These are phyloP conservation scores for Neopipo cinnamomea DNA, from an alignment of 2,113 vertebrate species.

Conservation along the genomic window DNA sequence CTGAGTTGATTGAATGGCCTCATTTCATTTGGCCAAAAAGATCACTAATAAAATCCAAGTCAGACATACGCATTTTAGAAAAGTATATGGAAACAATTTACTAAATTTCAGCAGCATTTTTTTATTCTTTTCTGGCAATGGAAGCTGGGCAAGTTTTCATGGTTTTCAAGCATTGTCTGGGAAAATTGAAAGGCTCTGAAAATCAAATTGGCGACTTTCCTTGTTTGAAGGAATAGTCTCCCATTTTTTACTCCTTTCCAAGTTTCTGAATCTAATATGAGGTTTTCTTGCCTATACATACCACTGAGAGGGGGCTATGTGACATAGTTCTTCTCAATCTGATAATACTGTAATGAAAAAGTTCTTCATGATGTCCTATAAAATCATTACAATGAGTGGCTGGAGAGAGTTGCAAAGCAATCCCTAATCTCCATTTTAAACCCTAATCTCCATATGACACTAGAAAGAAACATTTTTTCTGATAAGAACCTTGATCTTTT, in stretches of 20 bases:
- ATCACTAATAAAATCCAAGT: background rate
- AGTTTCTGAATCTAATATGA: background rate
- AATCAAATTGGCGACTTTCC: background rate
- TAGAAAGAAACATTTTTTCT: background rate
- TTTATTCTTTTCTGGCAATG: background rate
- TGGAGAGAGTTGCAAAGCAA: background rate
- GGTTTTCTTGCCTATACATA: background rate
- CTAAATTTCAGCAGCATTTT: background rate
- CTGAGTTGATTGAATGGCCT: background rate
- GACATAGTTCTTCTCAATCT: background rate
- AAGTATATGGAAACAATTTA: constrained; percentile 32
- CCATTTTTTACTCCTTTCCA: background rate
- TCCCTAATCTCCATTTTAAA: background rate
- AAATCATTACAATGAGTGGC: background rate
- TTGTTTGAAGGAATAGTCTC: background rate
- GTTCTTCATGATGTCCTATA: background rate
- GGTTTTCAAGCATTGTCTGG: background rate
- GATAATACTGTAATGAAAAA: background rate
- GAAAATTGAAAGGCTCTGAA: constrained; percentile 16
- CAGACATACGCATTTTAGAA: background rate
- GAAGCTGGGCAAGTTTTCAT: background rate
- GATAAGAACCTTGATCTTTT: background rate
- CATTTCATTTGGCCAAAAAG: background rate
- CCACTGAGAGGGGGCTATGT: background rate
- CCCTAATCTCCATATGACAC: background rate